These are phyloP conservation scores for Rugalucina vietnamica DNA, from an alignment of 2,888 invertebrate genomes.

Conservation along the genomic window DNA sequence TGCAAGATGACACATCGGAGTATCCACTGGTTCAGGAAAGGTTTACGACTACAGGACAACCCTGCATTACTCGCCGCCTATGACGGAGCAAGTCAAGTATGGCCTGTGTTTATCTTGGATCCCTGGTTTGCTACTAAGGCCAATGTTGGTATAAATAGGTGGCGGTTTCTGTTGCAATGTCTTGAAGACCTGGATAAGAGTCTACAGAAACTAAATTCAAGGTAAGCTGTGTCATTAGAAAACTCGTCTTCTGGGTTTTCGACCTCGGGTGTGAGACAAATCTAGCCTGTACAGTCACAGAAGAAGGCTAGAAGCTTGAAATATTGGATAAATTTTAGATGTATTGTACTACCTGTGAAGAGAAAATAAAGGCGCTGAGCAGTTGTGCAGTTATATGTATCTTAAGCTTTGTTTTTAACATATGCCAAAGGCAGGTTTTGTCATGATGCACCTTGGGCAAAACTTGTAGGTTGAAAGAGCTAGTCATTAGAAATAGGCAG, in stretches of 20 bases:
- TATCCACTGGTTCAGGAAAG: constrained; percentile 96
- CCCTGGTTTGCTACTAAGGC: constrained; percentile 95
- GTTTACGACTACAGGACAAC: constrained; percentile 93
- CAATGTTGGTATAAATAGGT: constrained; percentile 92
- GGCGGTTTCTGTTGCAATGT: constrained; percentile 93
- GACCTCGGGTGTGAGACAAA: not conserved
- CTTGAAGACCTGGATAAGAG: constrained; percentile 92
- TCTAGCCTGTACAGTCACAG: no score
- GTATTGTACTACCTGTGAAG: no score
- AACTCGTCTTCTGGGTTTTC: not conserved
- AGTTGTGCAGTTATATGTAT: no score
- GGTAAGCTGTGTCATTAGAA: constrained; percentile 83
- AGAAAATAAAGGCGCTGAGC: no score
- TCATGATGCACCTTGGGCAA: no score
- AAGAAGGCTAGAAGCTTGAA: not conserved
- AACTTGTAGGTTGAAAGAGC: no score
- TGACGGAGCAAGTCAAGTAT: constrained; percentile 89
- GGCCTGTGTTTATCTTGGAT: constrained; percentile 94
- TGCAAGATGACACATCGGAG: constrained; percentile 59
- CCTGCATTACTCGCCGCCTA: constrained; percentile 91
- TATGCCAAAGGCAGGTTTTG: no score
- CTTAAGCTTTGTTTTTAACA: no score
- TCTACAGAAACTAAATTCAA: constrained; percentile 91
- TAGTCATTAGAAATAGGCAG: no score
- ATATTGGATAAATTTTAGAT: no score